phyloP scores from a whole-genome alignment of 2,113 vertebrate species.

The Monopterus albus region DNA sequence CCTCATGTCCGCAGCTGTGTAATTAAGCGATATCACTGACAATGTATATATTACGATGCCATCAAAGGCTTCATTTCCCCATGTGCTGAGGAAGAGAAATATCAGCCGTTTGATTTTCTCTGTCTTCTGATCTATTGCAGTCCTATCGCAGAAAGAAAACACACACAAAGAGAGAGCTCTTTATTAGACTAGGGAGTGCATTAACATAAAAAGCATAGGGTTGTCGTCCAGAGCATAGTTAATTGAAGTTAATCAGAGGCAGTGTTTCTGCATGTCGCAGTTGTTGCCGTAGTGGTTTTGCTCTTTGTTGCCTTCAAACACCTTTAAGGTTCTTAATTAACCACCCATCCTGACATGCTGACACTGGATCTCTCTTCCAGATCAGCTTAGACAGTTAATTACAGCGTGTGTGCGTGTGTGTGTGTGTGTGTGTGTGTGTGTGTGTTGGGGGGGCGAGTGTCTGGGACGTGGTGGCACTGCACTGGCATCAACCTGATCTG shows the following conservation, averaged over 20 bases:
- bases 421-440: too few species aligned
- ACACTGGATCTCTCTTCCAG: slow-evolving; percentile 53
- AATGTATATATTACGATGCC: slow-evolving; percentile 63
- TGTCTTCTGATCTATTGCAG: slow-evolving; percentile 46
- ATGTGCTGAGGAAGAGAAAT: slow-evolving; percentile 39
- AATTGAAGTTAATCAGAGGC: slow-evolving; percentile 82
- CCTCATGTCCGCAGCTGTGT: slow-evolving; percentile 53
- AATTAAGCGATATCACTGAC: slow-evolving; percentile 73
- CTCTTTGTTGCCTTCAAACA: slow-evolving; percentile 76
- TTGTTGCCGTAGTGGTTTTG: slow-evolving; percentile 59
- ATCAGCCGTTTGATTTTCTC: slow-evolving; percentile 67
- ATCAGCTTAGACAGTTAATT: slow-evolving; percentile 79
- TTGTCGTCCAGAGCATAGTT: slow-evolving; percentile 65
- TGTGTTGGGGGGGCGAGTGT: slow-evolving; percentile 48
- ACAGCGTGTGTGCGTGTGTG: too few species aligned
- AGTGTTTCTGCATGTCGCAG: slow-evolving; percentile 56
- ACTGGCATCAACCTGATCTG: slow-evolving; percentile 41
- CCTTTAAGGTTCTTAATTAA: slow-evolving; percentile 80
- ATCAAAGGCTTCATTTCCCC: slow-evolving; percentile 74
- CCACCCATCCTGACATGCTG: slow-evolving; percentile 58
- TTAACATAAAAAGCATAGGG: slow-evolving; percentile 67
- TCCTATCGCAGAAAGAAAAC: slow-evolving; percentile 35
- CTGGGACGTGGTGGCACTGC: slow-evolving; percentile 29
- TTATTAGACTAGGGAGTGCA: slow-evolving; percentile 45
- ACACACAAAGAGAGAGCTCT: slow-evolving; percentile 45